Conservation (phyloP, 2,888 invertebrate species). For the Aphidius colemani region DNA sequence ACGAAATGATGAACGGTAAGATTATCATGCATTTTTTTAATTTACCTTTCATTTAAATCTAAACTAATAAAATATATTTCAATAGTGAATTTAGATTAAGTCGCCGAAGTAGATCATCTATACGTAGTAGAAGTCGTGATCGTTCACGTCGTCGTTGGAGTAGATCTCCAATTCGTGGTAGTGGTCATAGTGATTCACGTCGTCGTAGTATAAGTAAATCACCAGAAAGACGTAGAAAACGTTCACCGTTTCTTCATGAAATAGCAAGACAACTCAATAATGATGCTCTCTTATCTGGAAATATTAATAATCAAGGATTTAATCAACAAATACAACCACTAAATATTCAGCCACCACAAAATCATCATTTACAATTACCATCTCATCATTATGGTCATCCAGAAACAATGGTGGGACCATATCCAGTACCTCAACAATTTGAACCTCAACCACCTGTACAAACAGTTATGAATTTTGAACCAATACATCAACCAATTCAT, state of each 20-base stretch:
- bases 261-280: slow-evolving; percentile 52
- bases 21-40: slow-evolving; percentile 13
- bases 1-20: slow-evolving; percentile 52
- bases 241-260: slow-evolving; percentile 57
- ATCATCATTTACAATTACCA: slow-evolving; percentile 28
- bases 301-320: slow-evolving; percentile 28
- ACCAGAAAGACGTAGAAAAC: slow-evolving; percentile 49
- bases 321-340: slow-evolving; percentile 29
- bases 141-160: slow-evolving; percentile 50
- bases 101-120: too few species aligned
- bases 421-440: slow-evolving; percentile 36
- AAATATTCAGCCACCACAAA: slow-evolving; percentile 25
- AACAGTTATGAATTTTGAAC: slow-evolving; percentile 45
- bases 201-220: slow-evolving; percentile 49
- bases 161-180: slow-evolving; percentile 43
- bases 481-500: slow-evolving; percentile 34
- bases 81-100: slow-evolving; percentile 35
- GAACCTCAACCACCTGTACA: slow-evolving; percentile 42
- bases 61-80: slow-evolving; percentile 30
- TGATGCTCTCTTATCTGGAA: slow-evolving; percentile 41
- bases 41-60: not conserved
- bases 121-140: slow-evolving; percentile 49
- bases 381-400: slow-evolving; percentile 37
- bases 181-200: slow-evolving; percentile 41
- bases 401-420: slow-evolving; percentile 31